These are phyloP conservation scores for Caenorhabditis sp. DNA, from an alignment of 2,888 invertebrate species.

Conservation along the genomic window DNA sequence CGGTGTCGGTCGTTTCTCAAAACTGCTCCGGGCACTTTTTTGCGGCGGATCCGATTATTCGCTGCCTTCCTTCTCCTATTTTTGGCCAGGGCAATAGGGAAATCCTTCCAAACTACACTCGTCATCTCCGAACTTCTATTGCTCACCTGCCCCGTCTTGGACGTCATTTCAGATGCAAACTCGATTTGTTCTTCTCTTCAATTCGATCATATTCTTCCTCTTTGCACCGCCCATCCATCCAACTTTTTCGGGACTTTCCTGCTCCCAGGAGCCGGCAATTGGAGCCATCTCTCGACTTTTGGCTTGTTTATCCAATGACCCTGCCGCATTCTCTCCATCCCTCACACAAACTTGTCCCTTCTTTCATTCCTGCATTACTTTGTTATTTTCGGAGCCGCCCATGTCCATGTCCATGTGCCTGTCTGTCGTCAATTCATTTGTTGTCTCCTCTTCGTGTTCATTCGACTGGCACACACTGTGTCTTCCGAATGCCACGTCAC, in stretches of 20 bases:
- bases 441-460: too few species aligned
- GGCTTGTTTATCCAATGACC: slow-evolving; percentile 51
- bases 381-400: slow-evolving; percentile 21
- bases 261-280: slow-evolving; percentile 17
- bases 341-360: slow-evolving; percentile 22
- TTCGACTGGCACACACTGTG: slow-evolving; percentile 4
- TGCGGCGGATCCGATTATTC: slow-evolving; percentile 9
- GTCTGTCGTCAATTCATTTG: slow-evolving; percentile 10
- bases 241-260: slow-evolving; percentile 9
- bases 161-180: slow-evolving; percentile 42
- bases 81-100: too few species aligned
- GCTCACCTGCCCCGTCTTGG: too few species aligned
- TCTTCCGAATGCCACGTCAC: slow-evolving; percentile 5
- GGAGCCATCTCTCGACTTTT: slow-evolving; percentile 24
- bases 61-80: not conserved
- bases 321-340: slow-evolving; percentile 5
- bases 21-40: slow-evolving; percentile 29
- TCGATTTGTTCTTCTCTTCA: slow-evolving; percentile 24
- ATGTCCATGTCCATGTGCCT: too few species aligned
- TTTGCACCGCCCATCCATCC: slow-evolving; percentile 37
- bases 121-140: not conserved
- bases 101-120: not conserved
- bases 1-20: not conserved
- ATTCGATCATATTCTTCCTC: slow-evolving; percentile 48
- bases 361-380: slow-evolving; percentile 24